These are phyloP conservation scores for Temnothorax ravouxi DNA, from an alignment of 2,888 invertebrate species.

Conservation along the genomic window DNA sequence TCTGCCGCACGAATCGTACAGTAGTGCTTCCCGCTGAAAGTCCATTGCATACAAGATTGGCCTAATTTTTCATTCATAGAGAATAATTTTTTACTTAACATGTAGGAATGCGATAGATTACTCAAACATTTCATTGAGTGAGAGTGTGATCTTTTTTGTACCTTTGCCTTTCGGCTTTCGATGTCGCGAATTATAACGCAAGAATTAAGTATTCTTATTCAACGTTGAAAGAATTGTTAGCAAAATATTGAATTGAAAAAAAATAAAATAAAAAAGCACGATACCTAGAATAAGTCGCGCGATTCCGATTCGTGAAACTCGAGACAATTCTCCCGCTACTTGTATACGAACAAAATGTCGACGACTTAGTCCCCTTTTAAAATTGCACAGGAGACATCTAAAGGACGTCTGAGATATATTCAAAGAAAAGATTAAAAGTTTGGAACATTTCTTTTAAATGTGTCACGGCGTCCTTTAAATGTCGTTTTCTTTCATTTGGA, in stretches of 20 bases:
- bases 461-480: neutral
- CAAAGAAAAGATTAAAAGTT: neutral
- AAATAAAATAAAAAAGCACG: slow-evolving; percentile 36
- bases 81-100: slow-evolving; percentile 35
- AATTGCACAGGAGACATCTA: slow-evolving; percentile 16
- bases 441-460: neutral
- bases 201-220: slow-evolving; percentile 42
- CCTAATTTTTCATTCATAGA: slow-evolving; percentile 52
- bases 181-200: slow-evolving; percentile 29
- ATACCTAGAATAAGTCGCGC: slow-evolving; percentile 40
- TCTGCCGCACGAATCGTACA: slow-evolving; percentile 30
- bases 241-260: slow-evolving; percentile 32
- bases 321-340: slow-evolving; percentile 3
- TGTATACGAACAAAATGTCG: neutral
- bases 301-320: slow-evolving; percentile 14
- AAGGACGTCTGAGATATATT: neutral
- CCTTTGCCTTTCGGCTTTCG: slow-evolving; percentile 41
- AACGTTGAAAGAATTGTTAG: slow-evolving; percentile 27
- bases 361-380: neutral
- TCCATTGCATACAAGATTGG: slow-evolving; percentile 44
- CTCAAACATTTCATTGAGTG: slow-evolving; percentile 24
- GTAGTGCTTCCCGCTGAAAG: slow-evolving; percentile 41
- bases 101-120: slow-evolving; percentile 17
- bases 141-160: slow-evolving; percentile 33
- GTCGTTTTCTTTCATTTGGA: neutral